phyloP scores from a whole-genome alignment of 2,888 invertebrate genomes.

The Chymomyza amoena region DNA sequence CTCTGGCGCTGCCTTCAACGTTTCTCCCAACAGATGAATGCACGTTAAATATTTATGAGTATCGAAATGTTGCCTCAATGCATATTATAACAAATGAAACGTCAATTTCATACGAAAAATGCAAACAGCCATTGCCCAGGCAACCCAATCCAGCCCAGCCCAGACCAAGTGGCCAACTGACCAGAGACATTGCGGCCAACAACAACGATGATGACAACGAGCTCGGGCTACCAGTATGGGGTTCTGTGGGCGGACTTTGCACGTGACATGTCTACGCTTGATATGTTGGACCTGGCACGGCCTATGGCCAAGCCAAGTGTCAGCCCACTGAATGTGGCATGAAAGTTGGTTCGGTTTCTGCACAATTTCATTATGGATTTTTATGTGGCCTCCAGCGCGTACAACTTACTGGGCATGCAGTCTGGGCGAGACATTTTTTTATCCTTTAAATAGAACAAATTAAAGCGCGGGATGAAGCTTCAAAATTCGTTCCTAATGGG shows the following conservation, averaged over 20 bases:
- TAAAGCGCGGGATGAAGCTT: too few species aligned
- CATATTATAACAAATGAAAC: constrained; percentile 72
- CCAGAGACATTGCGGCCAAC: background rate
- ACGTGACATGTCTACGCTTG: background rate
- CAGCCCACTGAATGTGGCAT: background rate
- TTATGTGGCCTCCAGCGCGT: constrained; percentile 28
- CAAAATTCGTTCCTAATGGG: too few species aligned
- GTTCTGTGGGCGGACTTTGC: background rate
- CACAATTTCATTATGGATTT: constrained; percentile 61
- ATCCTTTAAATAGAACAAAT: background rate
- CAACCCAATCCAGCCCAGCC: background rate
- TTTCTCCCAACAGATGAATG: constrained; percentile 57
- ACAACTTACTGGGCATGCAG: background rate
- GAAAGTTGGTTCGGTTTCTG: background rate
- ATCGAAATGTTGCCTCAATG: constrained; percentile 70
- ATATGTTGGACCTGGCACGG: background rate
- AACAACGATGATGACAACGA: background rate
- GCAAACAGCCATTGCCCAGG: constrained; percentile 38
- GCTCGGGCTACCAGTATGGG: background rate
- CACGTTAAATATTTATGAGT: constrained; percentile 69
- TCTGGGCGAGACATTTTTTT: background rate
- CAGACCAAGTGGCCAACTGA: background rate
- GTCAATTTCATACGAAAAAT: constrained; percentile 65
- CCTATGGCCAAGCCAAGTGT: background rate
- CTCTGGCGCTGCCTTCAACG: background rate